Base-by-base conservation (phyloP, 2,888 invertebrate genomes). In the Papilio protenor region DNA sequence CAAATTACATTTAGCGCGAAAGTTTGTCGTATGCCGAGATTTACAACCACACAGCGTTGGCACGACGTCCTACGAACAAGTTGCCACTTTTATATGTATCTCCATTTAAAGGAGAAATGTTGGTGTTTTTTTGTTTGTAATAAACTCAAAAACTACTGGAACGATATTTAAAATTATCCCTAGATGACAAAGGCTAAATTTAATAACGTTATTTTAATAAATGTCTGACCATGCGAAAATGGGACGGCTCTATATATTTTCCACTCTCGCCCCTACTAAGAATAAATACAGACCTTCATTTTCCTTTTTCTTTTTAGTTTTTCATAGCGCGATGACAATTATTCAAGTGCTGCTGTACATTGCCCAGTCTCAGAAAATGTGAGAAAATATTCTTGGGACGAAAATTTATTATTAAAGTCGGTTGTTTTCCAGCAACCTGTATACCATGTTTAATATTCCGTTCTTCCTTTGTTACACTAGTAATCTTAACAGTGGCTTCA, bases 21-120 rank as follows among this genome's bases (percentile, higher is more conserved):
- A 78, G 49, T 77, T 77, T 72, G 75, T 78, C 78, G 71, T 75
- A 45, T 55, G 33, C 71, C 23, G 75, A 78, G 77, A 77, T 77
- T 77, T 77, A 75, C 70, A 77, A 49, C 69, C 70, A n/a, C 12
- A 49, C n/a, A 49, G 61, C 77, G 74, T 61, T 70, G 52, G 55
- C 74, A 47, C 27, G 61, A 74, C 45, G 74, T n/a, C 49, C 72
- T 23, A 73, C 21, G 57, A 69, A 69, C 47, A 70, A 59, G 70
- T 40, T 70, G 69, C 5, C 21, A 66, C 57, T 61, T 77, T 73
- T 77, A n/a, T n/a, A n/a, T n/a, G 40, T 73, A 66, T 72, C 71
- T 72, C 57, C 27, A 66, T 49, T 16, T 55, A n/a, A 47, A 76
- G 61, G 16, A 61, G 5, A 27, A 16, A 33, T 4, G 23, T n/a